Percentiles rank a stretch among this genome's conserved stretches.
Conservation (phyloP, 2,888 invertebrate species). For the Synergus laeviventris region DNA sequence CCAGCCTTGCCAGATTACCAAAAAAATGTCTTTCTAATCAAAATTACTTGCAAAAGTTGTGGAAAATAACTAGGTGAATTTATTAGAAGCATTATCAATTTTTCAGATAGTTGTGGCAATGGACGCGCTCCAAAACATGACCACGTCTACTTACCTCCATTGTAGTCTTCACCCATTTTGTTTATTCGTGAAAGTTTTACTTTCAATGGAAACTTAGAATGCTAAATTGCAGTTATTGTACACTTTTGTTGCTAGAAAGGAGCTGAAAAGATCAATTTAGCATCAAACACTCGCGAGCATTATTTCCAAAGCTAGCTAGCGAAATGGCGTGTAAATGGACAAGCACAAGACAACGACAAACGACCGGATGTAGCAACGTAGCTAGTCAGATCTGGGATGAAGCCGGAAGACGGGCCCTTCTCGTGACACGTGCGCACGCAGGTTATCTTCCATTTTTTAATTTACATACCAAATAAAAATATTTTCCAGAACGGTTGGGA, state of each 20-base stretch:
- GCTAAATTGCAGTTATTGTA: conserved; percentile 1
- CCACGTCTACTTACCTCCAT: conserved; percentile 68
- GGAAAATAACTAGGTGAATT: neutral
- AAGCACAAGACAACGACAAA: neutral
- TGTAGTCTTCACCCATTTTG: conserved; percentile 73
- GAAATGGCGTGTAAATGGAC: conserved; percentile 28
- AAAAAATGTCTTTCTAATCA: neutral
- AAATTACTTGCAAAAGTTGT: conserved; percentile 27
- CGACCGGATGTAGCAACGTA: neutral
- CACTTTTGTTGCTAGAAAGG: conserved; percentile 19
- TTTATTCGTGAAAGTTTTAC: neutral
- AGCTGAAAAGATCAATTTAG: conserved; percentile 28
- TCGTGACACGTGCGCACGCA: neutral
- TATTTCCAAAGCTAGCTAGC: neutral
- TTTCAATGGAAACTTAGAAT: neutral
- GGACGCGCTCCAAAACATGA: conserved; percentile 34
- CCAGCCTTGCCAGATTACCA: neutral
- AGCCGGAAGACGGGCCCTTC: neutral
- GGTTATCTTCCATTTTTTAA: neutral
- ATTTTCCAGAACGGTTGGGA: too few relatives aligned
- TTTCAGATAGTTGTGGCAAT: neutral
- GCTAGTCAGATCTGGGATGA: neutral
- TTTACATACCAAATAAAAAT: too few relatives aligned
- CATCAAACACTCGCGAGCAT: conserved; percentile 33
- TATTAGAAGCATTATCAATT: neutral